Evolutionary conservation across 2,888 invertebrate genomes (phyloP).

Genomic region (Conops quadrifasciatus): DNA sequence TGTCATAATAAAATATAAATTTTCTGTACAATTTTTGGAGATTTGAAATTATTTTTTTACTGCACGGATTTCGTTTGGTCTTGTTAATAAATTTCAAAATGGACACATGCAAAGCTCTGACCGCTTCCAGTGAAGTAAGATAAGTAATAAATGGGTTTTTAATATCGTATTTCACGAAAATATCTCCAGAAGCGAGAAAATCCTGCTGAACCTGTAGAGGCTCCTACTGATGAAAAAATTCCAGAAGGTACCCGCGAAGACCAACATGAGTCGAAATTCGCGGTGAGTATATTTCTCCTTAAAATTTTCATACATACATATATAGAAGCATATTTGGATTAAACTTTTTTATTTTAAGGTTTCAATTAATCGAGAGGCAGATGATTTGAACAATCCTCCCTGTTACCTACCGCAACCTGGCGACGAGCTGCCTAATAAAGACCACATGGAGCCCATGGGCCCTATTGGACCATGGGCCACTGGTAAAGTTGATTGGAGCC

Average conservation of each 20-base stretch:
- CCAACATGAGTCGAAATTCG: constrained; percentile 33
- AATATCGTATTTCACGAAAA: background rate
- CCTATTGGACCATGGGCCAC: constrained; percentile 74
- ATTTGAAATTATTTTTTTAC: background rate
- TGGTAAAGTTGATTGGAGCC: constrained; percentile 78
- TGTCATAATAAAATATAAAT: constrained; percentile 43
- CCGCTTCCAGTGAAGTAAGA: background rate
- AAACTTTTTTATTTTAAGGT: constrained; percentile 28
- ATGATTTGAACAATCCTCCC: constrained; percentile 61
- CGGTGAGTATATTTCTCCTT: constrained; percentile 36
- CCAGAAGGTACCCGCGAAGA: constrained; percentile 4
- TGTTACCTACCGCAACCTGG: constrained; percentile 70
- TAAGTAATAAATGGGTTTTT: background rate
- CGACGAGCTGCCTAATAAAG: constrained; percentile 65
- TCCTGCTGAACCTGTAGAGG: constrained; percentile 23
- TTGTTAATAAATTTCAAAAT: constrained; percentile 36
- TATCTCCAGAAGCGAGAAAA: constrained; percentile 31
- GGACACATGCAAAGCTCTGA: constrained; percentile 26
- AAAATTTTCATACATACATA: background rate
- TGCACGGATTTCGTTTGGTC: constrained; percentile 17
- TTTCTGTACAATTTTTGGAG: constrained; percentile 7
- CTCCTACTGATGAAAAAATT: constrained; percentile 19
- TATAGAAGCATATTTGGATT: background rate
- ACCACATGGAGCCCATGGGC: constrained; percentile 65
- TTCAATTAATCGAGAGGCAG: constrained; percentile 50